A percentile compares a stretch with the other conserved stretches of the same genome.
These are phyloP conservation scores for Planiliza haematocheilus DNA, from an alignment of 2,113 vertebrate species.

Conservation along the genomic window DNA sequence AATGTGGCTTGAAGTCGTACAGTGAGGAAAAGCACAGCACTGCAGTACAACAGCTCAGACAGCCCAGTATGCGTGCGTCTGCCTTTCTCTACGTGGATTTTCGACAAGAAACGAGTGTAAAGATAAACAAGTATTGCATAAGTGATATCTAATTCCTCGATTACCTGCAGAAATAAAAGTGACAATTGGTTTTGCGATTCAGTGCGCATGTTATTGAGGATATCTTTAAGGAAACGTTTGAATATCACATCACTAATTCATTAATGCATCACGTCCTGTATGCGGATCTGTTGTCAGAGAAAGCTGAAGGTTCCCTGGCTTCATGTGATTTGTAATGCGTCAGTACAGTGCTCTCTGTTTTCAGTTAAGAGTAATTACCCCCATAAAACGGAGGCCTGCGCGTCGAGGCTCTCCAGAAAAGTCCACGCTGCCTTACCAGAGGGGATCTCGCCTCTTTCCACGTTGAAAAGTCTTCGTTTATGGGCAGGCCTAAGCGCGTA, in stretches of 20 bases:
- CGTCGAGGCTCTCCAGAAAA: slow-evolving; percentile 54
- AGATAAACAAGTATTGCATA: slow-evolving; percentile 19
- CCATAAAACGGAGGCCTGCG: slow-evolving; percentile 69
- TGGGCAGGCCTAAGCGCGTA: neutral
- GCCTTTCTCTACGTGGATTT: too few species aligned
- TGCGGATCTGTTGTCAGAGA: slow-evolving; percentile 51
- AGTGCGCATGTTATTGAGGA: slow-evolving; percentile 1
- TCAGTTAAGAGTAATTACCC: slow-evolving; percentile 81
- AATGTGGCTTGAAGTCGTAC: slow-evolving; percentile 27
- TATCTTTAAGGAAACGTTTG: slow-evolving; percentile 17
- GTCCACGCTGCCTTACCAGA: slow-evolving; percentile 48
- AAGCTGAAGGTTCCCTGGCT: slow-evolving; percentile 55
- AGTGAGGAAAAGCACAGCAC: too few species aligned
- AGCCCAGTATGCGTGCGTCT: slow-evolving; percentile 10
- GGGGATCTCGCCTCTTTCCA: slow-evolving; percentile 53
- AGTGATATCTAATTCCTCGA: slow-evolving; percentile 13
- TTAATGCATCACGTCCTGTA: neutral
- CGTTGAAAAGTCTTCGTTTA: slow-evolving; percentile 30
- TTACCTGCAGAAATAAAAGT: neutral
- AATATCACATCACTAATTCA: slow-evolving; percentile 38
- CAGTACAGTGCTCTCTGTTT: slow-evolving; percentile 78
- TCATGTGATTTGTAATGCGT: slow-evolving; percentile 78
- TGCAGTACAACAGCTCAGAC: neutral
- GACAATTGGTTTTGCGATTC: slow-evolving; percentile 5
- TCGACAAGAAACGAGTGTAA: neutral